Conservation (phyloP, 2,113 vertebrate species). For the Corythaeola cristata region DNA sequence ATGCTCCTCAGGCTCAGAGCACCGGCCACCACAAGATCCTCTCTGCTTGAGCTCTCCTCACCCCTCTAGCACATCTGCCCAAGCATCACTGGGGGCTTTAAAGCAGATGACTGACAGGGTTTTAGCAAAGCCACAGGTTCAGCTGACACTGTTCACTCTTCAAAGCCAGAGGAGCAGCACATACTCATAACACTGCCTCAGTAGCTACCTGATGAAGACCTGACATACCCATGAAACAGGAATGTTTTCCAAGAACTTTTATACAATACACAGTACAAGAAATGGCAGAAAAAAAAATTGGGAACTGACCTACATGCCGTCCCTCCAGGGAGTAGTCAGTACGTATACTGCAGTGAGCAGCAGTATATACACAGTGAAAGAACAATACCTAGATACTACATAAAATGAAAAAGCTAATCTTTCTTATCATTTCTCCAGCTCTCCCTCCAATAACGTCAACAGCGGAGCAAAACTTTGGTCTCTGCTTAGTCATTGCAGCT, state of each 20-base stretch:
- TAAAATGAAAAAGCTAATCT: background rate
- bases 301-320: background rate
- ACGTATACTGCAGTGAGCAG: background rate
- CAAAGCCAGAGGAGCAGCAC: background rate
- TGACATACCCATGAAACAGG: background rate
- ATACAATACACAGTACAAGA: background rate
- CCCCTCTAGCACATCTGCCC: background rate
- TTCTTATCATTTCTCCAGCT: background rate
- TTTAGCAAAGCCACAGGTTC: background rate
- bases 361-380: background rate
- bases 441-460: background rate
- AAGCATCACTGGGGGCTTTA: background rate
- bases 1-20: background rate
- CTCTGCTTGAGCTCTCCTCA: background rate
- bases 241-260: background rate
- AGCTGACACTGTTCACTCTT: background rate
- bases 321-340: background rate
- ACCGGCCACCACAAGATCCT: background rate
- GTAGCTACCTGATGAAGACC: rapidly evolving
- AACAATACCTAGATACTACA: background rate
- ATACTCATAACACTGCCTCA: rapidly evolving
- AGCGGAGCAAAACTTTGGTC: background rate
- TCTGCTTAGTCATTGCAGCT: background rate
- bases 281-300: rapidly evolving
- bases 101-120: background rate